phyloP scores from a whole-genome alignment of 2,888 invertebrate genomes.

The Leptarthrus brevirostris region DNA sequence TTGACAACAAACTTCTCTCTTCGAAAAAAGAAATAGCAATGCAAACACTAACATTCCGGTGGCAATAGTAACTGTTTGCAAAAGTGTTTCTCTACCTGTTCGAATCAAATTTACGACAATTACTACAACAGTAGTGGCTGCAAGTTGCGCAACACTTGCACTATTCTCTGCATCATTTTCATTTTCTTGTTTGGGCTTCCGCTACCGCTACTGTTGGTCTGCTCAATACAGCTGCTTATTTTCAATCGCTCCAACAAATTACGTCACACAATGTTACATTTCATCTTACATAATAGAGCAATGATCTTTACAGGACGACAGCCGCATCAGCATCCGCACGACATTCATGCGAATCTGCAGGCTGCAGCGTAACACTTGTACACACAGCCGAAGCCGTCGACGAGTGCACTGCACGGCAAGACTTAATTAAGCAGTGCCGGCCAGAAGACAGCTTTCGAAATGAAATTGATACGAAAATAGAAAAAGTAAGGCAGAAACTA shows the following conservation, averaged over 20 bases:
- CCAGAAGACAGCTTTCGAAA: conserved; percentile 28
- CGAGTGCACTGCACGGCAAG: conserved; percentile 1
- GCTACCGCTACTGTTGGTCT: not conserved
- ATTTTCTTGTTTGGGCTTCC: conserved; percentile 15
- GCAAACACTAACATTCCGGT: not conserved
- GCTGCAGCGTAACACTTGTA: not conserved
- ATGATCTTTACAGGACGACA: conserved; percentile 40
- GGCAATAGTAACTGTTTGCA: not conserved
- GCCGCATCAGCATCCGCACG: conserved; percentile 33
- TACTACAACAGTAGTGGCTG: not conserved
- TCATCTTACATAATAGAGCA: conserved; percentile 43
- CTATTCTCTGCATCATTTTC: conserved; percentile 10
- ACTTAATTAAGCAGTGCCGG: conserved; percentile 2
- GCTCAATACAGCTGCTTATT: conserved; percentile 1
- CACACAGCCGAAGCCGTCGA: not conserved
- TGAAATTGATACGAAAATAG: conserved; percentile 46
- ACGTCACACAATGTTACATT: conserved; percentile 46
- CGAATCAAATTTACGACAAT: not conserved
- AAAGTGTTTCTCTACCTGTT: not conserved
- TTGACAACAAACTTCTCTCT: not conserved
- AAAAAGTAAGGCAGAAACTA: not conserved
- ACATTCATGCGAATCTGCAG: conserved; percentile 33
- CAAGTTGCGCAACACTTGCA: conserved; percentile 32
- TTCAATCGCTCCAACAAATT: conserved; percentile 12
- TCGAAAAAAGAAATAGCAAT: not conserved